Conservation (phyloP, 2,113 vertebrate species). For the Cryptomyrus ogoouensis region DNA sequence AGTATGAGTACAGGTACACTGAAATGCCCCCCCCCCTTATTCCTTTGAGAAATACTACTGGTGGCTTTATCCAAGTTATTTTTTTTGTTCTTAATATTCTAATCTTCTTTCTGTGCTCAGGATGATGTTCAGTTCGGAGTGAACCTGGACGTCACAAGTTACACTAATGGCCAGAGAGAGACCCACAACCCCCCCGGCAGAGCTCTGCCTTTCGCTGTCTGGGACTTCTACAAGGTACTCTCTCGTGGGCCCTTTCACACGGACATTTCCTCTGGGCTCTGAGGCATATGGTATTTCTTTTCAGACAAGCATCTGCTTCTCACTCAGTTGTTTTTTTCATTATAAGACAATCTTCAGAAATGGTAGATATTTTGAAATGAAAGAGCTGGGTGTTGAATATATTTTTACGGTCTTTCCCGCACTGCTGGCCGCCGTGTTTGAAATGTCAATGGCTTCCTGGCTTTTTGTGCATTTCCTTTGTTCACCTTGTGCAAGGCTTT, state of each 20-base stretch:
- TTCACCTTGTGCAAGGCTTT: not conserved
- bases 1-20: not conserved
- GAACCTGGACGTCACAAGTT: slow-evolving; percentile 91
- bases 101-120: slow-evolving; percentile 38
- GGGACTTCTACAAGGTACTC: slow-evolving; percentile 79
- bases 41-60: not conserved
- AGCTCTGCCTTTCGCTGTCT: slow-evolving; percentile 77
- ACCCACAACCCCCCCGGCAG: slow-evolving; percentile 82
- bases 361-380: not conserved
- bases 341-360: not conserved
- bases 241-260: not conserved
- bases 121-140: slow-evolving; percentile 78
- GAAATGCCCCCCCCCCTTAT: not conserved
- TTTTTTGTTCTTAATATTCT: not conserved
- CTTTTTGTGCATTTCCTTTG: not conserved
- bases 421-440: not conserved
- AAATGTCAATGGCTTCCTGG: not conserved
- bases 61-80: not conserved
- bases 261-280: not conserved
- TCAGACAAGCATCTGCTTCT: not conserved
- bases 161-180: slow-evolving; percentile 72
- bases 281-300: not conserved
- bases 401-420: not conserved
- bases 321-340: not conserved
- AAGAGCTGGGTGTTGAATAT: not conserved